Base-by-base conservation (phyloP, 2,888 invertebrate species). In the Beris chalybata region DNA sequence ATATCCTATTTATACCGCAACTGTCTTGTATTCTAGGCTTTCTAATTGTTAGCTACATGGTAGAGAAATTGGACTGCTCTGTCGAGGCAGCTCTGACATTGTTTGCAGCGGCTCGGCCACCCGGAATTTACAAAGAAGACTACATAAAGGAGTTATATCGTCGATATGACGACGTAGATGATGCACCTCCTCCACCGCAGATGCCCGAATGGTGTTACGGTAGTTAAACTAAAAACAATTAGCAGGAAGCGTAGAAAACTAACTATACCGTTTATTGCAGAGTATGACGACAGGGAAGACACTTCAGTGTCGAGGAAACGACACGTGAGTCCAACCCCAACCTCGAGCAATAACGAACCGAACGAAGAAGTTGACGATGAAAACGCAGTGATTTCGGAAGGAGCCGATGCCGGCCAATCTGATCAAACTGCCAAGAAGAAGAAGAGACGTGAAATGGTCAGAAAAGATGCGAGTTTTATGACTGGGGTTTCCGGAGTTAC, bases 91-190 rank as follows among this genome's bases (percentile, higher is more conserved):
- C 95, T 0, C 77, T 97, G 5, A 83, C 83, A 47, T 87, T 87
- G 74, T 97, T 97, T 81, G 85, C 90, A 3, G 83, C 71, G 44
- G 76, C 78, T 3, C 76, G 99, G 70, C 90, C 92, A 0, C 95
- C 97, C 1, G 99, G 99, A 22, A 99, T 99, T 74, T 99, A 99
- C 81, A 99, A 99, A 79, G 89, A 88, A 71, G 97, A 97, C 77
- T 99, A 99, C 78, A 85, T 99, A 64, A 83, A 87, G 73, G 97
- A 97, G 80, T 80, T 99, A 38, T 96, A 89, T 77, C 82, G 82
- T 66, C 85, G 93, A 3, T 96, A 91, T 77, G 95, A 90, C 71
- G 91, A 89, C 74, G 89, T 87, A 32, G 86, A 83, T 63, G 88
- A 86, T 73, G 87, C 88, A 0, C 85, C 85, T 0, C 85, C 88